Percentiles rank a stretch among this genome's conserved stretches.
phyloP scores from a whole-genome alignment of 2,797 vertebrate genomes.

The Lateolabrax maculatus region DNA sequence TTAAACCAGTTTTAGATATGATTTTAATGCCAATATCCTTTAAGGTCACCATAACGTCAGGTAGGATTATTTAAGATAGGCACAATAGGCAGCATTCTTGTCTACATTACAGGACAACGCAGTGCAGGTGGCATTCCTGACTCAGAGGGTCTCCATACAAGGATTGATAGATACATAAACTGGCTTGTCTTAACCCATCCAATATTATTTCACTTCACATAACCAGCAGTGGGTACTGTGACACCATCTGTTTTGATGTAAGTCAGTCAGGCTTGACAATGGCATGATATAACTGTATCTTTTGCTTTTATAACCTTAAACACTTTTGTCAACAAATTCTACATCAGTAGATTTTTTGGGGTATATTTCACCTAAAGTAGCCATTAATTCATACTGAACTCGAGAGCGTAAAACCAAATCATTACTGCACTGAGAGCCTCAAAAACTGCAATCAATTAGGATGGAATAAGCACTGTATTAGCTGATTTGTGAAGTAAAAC shows the following conservation, averaged over 20 bases:
- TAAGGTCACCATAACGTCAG: slow-evolving; percentile 46
- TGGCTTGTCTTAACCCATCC: slow-evolving; percentile 20
- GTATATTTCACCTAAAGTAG: neutral
- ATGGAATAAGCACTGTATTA: neutral
- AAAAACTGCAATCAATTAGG: neutral
- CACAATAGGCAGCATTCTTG: slow-evolving; percentile 77
- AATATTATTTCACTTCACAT: slow-evolving; percentile 63
- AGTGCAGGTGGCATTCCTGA: slow-evolving; percentile 78
- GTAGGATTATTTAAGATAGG: slow-evolving; percentile 42
- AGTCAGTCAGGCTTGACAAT: neutral
- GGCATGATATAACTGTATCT: neutral
- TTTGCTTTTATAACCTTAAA: neutral
- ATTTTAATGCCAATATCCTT: slow-evolving; percentile 40
- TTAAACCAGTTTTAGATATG: slow-evolving; percentile 30
- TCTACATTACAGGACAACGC: slow-evolving; percentile 65
- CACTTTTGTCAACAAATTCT: neutral
- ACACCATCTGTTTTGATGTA: neutral
- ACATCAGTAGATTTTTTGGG: neutral
- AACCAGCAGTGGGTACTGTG: slow-evolving; percentile 16
- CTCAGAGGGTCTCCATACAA: slow-evolving; percentile 69
- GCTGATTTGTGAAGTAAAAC: slow-evolving; percentile 68
- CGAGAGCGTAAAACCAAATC: slow-evolving; percentile 6
- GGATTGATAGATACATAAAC: slow-evolving; percentile 57
- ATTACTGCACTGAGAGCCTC: neutral
- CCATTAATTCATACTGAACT: neutral